phyloP scores from a whole-genome alignment of 2,113 vertebrate genomes.

The Bagarius yarrelli region DNA sequence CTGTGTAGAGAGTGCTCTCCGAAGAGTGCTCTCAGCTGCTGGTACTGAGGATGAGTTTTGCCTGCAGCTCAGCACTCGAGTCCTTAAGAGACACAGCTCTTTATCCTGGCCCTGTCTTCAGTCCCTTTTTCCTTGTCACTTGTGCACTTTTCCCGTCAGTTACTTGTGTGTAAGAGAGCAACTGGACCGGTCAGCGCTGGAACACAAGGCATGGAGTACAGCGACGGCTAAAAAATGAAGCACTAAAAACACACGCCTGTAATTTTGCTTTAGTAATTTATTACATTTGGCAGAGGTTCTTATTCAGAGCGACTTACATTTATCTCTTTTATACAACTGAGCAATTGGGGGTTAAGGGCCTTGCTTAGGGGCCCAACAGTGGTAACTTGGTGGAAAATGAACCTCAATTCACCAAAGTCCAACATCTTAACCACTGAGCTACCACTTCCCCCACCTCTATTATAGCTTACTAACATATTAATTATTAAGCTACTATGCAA shows the following conservation, averaged over 20 bases:
- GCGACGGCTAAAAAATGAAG: not conserved
- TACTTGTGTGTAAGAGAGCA: slow-evolving; percentile 18
- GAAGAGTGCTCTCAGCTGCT: not conserved
- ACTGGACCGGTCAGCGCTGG: not conserved
- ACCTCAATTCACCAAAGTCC: no score
- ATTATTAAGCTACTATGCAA: not conserved
- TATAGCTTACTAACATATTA: not conserved
- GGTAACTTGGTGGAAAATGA: no score
- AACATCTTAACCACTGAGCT: no score
- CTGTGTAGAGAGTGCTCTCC: not conserved
- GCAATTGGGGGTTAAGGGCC: no score
- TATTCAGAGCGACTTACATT: no score
- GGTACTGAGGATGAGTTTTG: slow-evolving; percentile 23
- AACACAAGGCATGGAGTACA: slow-evolving; percentile 10
- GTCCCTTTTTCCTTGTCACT: not conserved
- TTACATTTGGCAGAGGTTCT: no score
- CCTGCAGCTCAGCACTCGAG: slow-evolving; percentile 3
- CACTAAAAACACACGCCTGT: not conserved
- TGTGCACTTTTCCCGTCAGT: not conserved
- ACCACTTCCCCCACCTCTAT: no score
- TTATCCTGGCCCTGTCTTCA: slow-evolving; percentile 4
- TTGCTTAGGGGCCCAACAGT: no score
- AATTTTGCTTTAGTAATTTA: not conserved
- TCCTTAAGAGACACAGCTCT: not conserved
- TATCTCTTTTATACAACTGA: no score